Conservation (phyloP, 2,888 invertebrate species). For the Dryococelus australis region DNA sequence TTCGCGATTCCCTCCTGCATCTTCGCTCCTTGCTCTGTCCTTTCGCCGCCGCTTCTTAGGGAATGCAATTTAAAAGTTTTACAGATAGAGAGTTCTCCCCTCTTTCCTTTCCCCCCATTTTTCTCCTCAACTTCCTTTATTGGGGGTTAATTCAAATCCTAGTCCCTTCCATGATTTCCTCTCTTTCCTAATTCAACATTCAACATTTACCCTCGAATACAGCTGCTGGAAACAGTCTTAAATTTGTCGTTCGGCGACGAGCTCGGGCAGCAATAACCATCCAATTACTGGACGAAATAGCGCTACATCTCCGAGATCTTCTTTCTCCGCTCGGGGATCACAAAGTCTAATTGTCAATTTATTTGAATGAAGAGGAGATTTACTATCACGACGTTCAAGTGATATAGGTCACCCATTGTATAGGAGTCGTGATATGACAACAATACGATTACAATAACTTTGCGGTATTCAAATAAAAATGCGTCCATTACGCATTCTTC, state of each 20-base stretch:
- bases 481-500: no score
- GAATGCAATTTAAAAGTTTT: slow-evolving; percentile 47
- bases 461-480: no score
- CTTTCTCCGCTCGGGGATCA: not conserved
- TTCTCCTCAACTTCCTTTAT: slow-evolving; percentile 37
- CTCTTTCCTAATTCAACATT: slow-evolving; percentile 29
- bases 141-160: slow-evolving; percentile 44
- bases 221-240: not conserved
- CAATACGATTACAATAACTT: no score
- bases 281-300: not conserved
- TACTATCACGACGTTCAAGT: not conserved
- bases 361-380: not conserved
- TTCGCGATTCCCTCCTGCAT: slow-evolving; percentile 20
- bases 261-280: not conserved
- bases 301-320: no score
- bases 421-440: no score
- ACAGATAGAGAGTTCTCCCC: slow-evolving; percentile 43
- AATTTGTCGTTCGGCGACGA: not conserved
- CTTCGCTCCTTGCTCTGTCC: slow-evolving; percentile 22
- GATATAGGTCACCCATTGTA: no score
- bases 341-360: not conserved
- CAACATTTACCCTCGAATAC: slow-evolving; percentile 27
- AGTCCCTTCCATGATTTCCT: slow-evolving; percentile 28
- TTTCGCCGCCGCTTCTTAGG: slow-evolving; percentile 36
- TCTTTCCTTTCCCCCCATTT: slow-evolving; percentile 26